phyloP scores from a whole-genome alignment of 1,140 invertebrate genomes.

The Danaus plexippus region DNA sequence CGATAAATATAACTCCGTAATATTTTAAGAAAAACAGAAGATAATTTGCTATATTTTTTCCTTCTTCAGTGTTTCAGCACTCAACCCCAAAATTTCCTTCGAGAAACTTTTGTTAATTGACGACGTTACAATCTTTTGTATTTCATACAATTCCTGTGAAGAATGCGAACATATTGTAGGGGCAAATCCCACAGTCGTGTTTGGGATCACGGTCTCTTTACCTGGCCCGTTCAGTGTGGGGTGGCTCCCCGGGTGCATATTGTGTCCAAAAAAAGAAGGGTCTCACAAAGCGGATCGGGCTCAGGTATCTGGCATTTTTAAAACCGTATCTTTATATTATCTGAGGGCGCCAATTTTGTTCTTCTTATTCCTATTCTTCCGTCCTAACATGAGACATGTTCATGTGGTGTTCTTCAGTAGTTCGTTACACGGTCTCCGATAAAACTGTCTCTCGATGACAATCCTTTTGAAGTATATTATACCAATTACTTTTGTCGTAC shows the following conservation, averaged over 20 bases:
- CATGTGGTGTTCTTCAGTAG: too few species aligned
- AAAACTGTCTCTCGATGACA: too few species aligned
- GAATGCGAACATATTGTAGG: constrained; percentile 33
- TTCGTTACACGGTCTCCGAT: too few species aligned
- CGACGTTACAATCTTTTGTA: constrained; percentile 32
- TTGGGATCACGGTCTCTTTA: constrained; percentile 41
- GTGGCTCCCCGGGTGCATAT: constrained; percentile 50
- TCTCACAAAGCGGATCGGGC: constrained; percentile 47
- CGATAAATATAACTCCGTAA: not conserved
- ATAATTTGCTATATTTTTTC: too few species aligned
- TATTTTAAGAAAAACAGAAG: too few species aligned
- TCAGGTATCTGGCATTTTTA: constrained; percentile 39
- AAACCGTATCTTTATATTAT: too few species aligned
- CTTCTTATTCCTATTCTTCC: too few species aligned
- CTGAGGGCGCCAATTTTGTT: constrained; percentile 1
- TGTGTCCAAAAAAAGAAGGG: constrained; percentile 66
- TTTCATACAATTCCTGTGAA: constrained; percentile 24
- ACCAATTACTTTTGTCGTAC: too few species aligned
- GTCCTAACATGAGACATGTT: too few species aligned
- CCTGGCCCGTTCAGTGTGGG: constrained; percentile 49
- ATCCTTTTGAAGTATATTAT: too few species aligned
- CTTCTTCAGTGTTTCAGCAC: too few species aligned
- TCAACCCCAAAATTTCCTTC: too few species aligned
- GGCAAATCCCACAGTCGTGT: constrained; percentile 44
- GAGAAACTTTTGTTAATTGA: not conserved